Conservation (phyloP, 2,888 invertebrate genomes). For the Drosophila putrida region DNA sequence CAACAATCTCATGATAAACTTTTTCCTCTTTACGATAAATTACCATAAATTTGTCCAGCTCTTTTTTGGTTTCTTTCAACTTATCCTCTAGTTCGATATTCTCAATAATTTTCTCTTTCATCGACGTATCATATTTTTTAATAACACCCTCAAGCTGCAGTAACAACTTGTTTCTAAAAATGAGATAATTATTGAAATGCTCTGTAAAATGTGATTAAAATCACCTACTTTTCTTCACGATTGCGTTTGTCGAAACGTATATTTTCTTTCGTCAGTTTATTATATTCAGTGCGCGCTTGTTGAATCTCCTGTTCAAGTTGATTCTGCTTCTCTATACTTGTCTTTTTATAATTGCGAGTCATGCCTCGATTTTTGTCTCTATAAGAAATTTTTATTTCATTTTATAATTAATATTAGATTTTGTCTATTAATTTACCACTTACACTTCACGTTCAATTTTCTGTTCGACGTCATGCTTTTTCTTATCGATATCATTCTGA, state of each 20-base stretch:
- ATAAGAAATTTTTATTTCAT: too few species aligned
- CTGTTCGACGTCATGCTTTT: slow-evolving; percentile 17
- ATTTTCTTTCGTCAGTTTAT: background rate
- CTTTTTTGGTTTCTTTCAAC: slow-evolving; percentile 57
- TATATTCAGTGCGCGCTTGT: slow-evolving; percentile 32
- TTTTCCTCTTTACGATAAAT: slow-evolving; percentile 68
- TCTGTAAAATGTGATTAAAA: background rate
- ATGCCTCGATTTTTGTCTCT: slow-evolving; percentile 69
- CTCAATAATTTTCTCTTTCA: slow-evolving; percentile 80
- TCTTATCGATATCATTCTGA: slow-evolving; percentile 22
- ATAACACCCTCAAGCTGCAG: slow-evolving; percentile 79
- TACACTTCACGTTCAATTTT: slow-evolving; percentile 51
- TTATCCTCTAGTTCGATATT: slow-evolving; percentile 67
- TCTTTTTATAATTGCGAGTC: slow-evolving; percentile 56
- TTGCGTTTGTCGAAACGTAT: background rate
- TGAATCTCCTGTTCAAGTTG: slow-evolving; percentile 68
- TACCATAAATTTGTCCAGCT: slow-evolving; percentile 71
- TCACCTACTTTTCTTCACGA: background rate
- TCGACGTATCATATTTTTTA: slow-evolving; percentile 81
- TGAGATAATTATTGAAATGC: too few species aligned
- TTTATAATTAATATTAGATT: background rate
- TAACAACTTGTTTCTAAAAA: slow-evolving; percentile 76
- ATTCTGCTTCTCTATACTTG: slow-evolving; percentile 65
- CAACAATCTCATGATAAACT: slow-evolving; percentile 75
- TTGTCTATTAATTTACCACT: background rate